These are phyloP conservation scores for Coracopsis vasa DNA, from an alignment of 2,113 vertebrate species.

Conservation along the genomic window DNA sequence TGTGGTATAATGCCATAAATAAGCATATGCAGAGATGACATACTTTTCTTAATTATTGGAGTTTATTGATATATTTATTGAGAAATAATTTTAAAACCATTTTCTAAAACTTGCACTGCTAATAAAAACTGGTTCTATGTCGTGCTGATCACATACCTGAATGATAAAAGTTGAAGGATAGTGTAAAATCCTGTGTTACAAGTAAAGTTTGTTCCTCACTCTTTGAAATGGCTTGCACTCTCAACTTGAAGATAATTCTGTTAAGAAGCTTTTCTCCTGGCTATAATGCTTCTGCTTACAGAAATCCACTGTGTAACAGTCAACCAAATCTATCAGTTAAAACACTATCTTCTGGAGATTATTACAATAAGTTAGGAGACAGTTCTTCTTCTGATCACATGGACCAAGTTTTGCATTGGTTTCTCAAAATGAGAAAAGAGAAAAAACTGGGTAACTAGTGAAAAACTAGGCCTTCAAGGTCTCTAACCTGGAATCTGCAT, in stretches of 20 bases:
- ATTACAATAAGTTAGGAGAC: background rate
- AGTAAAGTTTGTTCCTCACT: background rate
- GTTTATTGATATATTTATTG: background rate
- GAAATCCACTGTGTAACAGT: background rate
- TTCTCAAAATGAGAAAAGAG: background rate
- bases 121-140: background rate
- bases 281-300: background rate
- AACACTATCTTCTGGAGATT: background rate
- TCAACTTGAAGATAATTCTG: background rate
- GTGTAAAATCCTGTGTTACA: background rate
- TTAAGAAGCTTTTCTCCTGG: background rate
- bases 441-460: background rate
- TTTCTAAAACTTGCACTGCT: background rate
- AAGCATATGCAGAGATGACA: background rate
- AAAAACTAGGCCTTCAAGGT: background rate
- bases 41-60: background rate
- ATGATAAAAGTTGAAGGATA: background rate
- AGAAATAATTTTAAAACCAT: background rate
- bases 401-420: background rate
- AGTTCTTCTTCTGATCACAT: background rate
- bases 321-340: background rate
- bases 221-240: background rate
- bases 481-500: background rate
- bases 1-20: background rate
- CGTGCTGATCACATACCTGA: background rate